Conservation (phyloP, 2,888 invertebrate species). For the Eilema sororculum region DNA sequence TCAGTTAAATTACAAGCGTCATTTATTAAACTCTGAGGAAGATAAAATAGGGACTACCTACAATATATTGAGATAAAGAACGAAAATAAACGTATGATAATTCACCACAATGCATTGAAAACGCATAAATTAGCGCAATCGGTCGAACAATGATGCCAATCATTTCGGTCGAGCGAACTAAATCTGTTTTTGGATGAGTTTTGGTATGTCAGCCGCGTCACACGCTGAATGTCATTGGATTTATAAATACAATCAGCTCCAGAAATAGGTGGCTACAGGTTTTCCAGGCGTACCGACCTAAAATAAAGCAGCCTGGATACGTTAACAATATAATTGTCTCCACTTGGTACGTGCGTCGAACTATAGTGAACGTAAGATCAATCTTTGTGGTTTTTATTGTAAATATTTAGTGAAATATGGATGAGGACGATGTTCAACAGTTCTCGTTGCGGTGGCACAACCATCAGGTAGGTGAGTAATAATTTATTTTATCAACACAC, state of each 20-base stretch:
- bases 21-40: conserved; percentile 5
- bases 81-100: conserved; percentile 34
- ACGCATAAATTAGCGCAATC: conserved; percentile 69
- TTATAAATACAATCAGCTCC: conserved; percentile 88
- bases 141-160: conserved; percentile 83
- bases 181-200: conserved; percentile 87
- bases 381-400: conserved; percentile 65
- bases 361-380: conserved; percentile 72
- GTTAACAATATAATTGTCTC: conserved; percentile 86
- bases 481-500: conserved; percentile 68
- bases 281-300: conserved; percentile 87
- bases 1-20: conserved; percentile 19
- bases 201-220: conserved; percentile 86
- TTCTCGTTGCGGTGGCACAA: conserved; percentile 96
- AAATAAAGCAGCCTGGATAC: conserved; percentile 87
- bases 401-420: conserved; percentile 71
- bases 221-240: conserved; percentile 86
- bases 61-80: background rate
- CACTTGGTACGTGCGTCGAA: conserved; percentile 67
- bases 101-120: conserved; percentile 48
- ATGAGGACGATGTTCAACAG: conserved; percentile 90
- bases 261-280: conserved; percentile 88
- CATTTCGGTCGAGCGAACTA: conserved; percentile 78
- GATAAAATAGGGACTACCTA: background rate
- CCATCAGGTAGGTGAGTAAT: conserved; percentile 89